A percentile compares a stretch with the other conserved stretches of the same genome.
These are phyloP conservation scores for Diuraphis noxia DNA, from an alignment of 1,140 invertebrate species.

Conservation along the genomic window DNA sequence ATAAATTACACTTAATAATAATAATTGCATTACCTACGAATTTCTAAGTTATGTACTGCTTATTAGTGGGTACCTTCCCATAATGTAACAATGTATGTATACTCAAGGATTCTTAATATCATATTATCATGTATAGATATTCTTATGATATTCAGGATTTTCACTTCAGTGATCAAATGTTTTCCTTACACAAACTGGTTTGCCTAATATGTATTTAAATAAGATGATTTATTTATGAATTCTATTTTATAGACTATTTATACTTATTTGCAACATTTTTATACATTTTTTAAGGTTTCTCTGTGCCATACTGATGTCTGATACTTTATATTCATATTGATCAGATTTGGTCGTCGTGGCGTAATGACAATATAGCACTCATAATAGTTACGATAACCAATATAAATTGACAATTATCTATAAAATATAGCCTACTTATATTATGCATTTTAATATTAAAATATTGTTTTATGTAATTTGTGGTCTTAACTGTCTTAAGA, in stretches of 20 bases:
- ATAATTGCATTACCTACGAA: neutral
- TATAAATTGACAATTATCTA: no score
- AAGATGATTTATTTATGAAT: neutral
- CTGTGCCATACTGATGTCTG: no score
- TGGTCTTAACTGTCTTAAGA: neutral
- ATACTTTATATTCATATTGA: neutral
- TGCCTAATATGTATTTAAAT: neutral
- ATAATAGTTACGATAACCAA: neutral
- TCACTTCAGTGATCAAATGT: neutral
- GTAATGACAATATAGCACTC: neutral
- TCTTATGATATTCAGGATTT: neutral
- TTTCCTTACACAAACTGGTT: neutral
- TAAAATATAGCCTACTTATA: neutral
- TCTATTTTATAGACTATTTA: neutral
- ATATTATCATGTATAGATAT: no score
- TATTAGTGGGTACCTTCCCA: neutral
- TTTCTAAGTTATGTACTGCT: neutral
- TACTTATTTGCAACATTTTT: neutral
- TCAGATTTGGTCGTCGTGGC: neutral
- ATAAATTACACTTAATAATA: neutral
- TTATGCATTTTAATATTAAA: no score
- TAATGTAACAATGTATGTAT: neutral
- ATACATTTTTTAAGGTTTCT: neutral
- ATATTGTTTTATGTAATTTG: neutral
- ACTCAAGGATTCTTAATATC: neutral